Conservation (phyloP, 2,797 vertebrate genomes). For the Melopsittacus undulatus region DNA sequence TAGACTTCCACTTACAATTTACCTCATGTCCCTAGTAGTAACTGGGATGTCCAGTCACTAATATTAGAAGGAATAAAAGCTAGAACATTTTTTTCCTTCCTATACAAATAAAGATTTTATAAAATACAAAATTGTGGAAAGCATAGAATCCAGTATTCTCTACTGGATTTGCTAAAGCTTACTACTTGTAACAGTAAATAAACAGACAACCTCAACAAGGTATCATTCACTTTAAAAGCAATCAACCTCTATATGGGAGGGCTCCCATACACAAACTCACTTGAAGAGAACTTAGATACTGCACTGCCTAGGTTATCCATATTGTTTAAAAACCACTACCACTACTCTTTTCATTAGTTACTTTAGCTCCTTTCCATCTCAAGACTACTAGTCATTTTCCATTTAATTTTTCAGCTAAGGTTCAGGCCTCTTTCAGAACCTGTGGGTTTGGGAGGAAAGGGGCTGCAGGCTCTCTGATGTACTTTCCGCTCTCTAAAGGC, state of each 20-base stretch:
- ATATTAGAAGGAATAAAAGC: too few species aligned
- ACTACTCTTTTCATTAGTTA: neutral
- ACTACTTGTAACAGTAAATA: neutral
- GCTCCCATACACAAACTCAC: neutral
- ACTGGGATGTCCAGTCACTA: neutral
- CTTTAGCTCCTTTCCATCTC: neutral
- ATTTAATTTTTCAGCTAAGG: neutral
- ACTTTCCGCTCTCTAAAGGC: neutral
- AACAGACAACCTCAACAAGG: neutral
- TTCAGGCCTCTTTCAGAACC: neutral
- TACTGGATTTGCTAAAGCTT: neutral
- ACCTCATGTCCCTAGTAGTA: neutral
- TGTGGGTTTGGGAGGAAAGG: neutral
- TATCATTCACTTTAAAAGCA: neutral
- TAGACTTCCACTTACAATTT: neutral
- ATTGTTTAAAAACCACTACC: neutral
- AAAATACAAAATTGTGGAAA: neutral
- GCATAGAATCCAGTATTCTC: neutral
- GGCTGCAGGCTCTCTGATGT: neutral
- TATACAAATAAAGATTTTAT: neutral
- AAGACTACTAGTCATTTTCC: neutral
- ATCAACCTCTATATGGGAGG: neutral
- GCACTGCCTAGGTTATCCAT: neutral
- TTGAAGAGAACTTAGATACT: neutral
- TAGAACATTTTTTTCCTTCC: neutral